phyloP scores from a whole-genome alignment of 1,140 invertebrate species.

The Muscidifurax raptorellus region DNA sequence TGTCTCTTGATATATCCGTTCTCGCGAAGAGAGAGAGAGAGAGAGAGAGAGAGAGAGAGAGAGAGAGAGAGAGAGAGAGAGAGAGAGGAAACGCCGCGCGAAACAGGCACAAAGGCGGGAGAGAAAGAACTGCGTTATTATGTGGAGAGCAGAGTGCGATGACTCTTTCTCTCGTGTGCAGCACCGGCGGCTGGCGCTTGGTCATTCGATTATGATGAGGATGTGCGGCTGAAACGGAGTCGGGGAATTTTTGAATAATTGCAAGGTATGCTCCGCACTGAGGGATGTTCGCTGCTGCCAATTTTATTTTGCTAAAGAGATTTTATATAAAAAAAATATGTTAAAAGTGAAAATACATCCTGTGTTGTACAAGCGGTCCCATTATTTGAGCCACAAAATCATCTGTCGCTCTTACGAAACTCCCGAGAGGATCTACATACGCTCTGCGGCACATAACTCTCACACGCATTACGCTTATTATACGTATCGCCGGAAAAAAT shows the following conservation, averaged over 20 bases:
- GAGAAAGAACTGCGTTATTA: not conserved
- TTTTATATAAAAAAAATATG: no score
- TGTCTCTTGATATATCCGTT: not conserved
- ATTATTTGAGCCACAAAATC: not conserved
- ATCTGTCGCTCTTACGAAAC: not conserved
- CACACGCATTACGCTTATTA: not conserved
- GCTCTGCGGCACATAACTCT: not conserved
- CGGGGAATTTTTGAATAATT: not conserved
- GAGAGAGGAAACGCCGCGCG: not conserved
- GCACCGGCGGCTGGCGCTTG: not conserved
- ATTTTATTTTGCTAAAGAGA: not conserved
- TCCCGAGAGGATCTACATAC: not conserved
- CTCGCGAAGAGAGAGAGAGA: not conserved
- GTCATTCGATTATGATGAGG: conserved; percentile 14
- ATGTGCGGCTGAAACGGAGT: not conserved
- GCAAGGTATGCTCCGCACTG: not conserved
- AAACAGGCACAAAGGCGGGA: not conserved
- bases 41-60: no score
- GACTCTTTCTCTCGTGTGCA: conserved; percentile 1
- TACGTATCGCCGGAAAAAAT: conserved; percentile 40
- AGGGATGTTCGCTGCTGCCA: not conserved
- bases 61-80: not conserved
- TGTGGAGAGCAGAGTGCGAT: not conserved
- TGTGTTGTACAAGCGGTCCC: not conserved
- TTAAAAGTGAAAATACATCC: no score